Evolutionary conservation across 2,888 invertebrate genomes (phyloP).

Genomic region (Watsonalla binaria): DNA sequence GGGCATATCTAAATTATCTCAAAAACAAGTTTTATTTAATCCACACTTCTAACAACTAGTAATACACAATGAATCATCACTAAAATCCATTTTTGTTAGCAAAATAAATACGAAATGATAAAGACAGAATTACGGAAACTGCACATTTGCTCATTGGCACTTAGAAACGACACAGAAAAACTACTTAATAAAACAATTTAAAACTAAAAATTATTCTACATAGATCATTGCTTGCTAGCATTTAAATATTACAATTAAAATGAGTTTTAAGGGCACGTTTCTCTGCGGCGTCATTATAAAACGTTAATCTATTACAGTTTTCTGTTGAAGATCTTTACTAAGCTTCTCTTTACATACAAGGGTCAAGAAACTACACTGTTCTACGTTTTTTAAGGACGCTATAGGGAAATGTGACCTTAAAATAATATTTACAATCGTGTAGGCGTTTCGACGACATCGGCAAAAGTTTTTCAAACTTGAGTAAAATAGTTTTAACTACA

Average conservation of each 20-base stretch:
- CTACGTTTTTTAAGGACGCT: constrained; percentile 8
- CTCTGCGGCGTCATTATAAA: not conserved
- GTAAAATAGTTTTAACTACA: constrained; percentile 21
- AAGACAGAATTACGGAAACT: constrained; percentile 15
- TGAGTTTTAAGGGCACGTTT: constrained; percentile 7
- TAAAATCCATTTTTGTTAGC: constrained; percentile 27
- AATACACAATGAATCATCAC: constrained; percentile 54
- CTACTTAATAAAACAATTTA: constrained; percentile 28
- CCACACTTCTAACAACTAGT: constrained; percentile 1
- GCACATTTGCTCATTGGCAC: constrained; percentile 66
- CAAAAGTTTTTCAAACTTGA: constrained; percentile 44
- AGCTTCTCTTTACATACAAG: too few relatives aligned
- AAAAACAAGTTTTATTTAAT: too few relatives aligned
- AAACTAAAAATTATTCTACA: constrained; percentile 44
- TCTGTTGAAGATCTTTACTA: too few relatives aligned
- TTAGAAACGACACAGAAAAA: constrained; percentile 66
- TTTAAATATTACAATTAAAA: constrained; percentile 45
- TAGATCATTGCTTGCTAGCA: constrained; percentile 65
- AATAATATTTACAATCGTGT: constrained; percentile 47
- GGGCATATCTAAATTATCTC: too few relatives aligned
- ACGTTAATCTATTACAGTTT: not conserved
- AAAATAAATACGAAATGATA: constrained; percentile 30
- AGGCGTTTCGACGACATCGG: constrained; percentile 35
- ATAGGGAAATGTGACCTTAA: constrained; percentile 19
- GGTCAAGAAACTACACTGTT: too few relatives aligned